phyloP scores from a whole-genome alignment of 2,113 vertebrate genomes.

The Tympanuchus pallidicinctus region DNA sequence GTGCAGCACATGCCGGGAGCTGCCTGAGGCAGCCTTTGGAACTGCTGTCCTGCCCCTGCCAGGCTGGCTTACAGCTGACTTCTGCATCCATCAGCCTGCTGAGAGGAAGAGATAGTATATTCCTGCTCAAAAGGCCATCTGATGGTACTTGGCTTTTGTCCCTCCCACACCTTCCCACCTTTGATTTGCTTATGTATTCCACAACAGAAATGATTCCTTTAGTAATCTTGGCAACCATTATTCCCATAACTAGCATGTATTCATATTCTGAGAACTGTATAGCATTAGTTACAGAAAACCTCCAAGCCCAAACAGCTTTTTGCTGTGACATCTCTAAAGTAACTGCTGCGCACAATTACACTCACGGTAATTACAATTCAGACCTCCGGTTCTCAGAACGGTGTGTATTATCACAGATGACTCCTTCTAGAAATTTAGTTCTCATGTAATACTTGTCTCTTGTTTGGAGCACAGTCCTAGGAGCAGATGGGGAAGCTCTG shows the following conservation, averaged over 20 bases:
- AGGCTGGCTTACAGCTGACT: not conserved
- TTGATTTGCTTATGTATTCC: not conserved
- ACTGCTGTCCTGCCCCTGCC: not conserved
- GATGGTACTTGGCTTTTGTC: not conserved
- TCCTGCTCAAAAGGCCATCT: not conserved
- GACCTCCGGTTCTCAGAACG: not conserved
- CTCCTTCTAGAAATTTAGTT: not conserved
- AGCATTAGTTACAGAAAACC: not conserved
- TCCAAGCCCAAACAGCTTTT: not conserved
- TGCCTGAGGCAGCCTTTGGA: not conserved
- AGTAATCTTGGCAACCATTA: not conserved
- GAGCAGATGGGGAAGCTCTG: not conserved
- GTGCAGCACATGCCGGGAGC: fast-evolving
- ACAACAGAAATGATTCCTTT: not conserved
- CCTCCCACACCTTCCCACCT: not conserved
- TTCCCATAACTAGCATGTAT: not conserved
- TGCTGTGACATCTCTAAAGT: not conserved
- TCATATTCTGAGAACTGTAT: not conserved
- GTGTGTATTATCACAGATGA: not conserved
- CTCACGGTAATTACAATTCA: not conserved
- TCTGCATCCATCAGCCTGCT: not conserved
- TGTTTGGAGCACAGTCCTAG: not conserved
- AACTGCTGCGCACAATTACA: not conserved
- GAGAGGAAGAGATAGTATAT: not conserved
- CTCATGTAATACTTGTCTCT: not conserved